Conservation (phyloP, 2,888 invertebrate species). For the Metalampra italica region DNA sequence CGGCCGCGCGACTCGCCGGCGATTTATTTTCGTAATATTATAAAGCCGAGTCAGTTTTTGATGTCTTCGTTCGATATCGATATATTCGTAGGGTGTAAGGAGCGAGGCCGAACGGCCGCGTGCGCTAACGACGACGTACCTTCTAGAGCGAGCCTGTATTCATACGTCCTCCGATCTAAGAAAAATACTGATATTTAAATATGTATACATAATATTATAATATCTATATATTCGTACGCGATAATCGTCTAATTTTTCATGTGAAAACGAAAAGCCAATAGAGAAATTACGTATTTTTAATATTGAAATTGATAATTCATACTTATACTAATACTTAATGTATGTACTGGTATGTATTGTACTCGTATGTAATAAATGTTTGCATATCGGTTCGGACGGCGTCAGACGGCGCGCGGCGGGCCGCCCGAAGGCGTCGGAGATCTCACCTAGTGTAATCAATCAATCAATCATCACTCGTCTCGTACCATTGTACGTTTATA, state of each 20-base stretch:
- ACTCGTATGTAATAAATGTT: conserved; percentile 62
- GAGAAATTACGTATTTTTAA: conserved; percentile 79
- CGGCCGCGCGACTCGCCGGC: conserved; percentile 75
- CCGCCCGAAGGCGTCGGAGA: conserved; percentile 72
- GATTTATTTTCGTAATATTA: conserved; percentile 78
- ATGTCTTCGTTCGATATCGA: conserved; percentile 77
- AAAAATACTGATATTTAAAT: conserved; percentile 71
- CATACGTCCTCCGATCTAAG: conserved; percentile 77
- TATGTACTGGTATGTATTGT: conserved; percentile 65
- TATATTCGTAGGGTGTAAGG: conserved; percentile 72
- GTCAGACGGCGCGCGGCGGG: conserved; percentile 63
- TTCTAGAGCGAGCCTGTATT: conserved; percentile 77
- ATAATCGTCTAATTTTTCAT: conserved; percentile 74
- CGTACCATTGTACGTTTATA: conserved; percentile 72
- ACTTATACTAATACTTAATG: conserved; percentile 44
- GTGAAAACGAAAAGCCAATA: conserved; percentile 73
- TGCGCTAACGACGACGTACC: conserved; percentile 77
- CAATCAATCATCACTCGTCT: conserved; percentile 54
- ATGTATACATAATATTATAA: conserved; percentile 69
- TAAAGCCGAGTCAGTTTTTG: conserved; percentile 76
- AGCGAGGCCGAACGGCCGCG: conserved; percentile 69
- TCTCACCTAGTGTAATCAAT: conserved; percentile 65
- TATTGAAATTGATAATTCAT: conserved; percentile 75
- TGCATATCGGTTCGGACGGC: conserved; percentile 75
- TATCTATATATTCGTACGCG: conserved; percentile 70